Evolutionary conservation across 2,888 invertebrate species (phyloP), one percentile per base, ranked within the genome.

Genomic region (Lithophane ornitopus): DNA sequence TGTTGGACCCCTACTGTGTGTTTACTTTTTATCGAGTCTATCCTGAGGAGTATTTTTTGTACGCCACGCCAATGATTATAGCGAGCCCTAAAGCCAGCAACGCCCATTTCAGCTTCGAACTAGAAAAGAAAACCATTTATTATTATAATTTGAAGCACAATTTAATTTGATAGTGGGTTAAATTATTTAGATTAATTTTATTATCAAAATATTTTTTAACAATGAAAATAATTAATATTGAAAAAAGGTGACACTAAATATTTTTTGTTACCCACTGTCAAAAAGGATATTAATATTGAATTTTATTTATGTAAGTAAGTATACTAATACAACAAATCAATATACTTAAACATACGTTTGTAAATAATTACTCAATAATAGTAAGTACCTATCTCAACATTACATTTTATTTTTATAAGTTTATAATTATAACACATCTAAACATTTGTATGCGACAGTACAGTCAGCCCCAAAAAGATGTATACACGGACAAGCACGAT

Each of bases 81-180:
- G 95, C 95, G 0, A 90, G 89, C 0, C 93, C 94, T 61, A 95
- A 85, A 0, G 93, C 94, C 1, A 95, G 12, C 0, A 94, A 54
- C 7, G 90, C 92, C 92, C 93, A 95, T 85, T 94, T 95, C 82
- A 92, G 83, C 2, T 89, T 91, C 19, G 89, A 88, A 70, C 94
- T 94, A 39, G 14, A 83, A 81, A 88, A 87, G 34, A 72, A 68
- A 74, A 72, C 0, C 2, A 3, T 44, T 72, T 46, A 66, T 14
- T 58, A 14, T 28, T 26, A 8, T 58, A 52, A 28, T 69, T 39
- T 54, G 12, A 56, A 6, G 56, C 1, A 26, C 4, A 9, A 14
- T 58, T 44, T 7, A 2, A 56, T 62, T 78, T 46, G 70, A 56
- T 28, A 78, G 70, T 78, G 49, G 44, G 54, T 56, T 61, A 16